Percentiles rank a stretch among this genome's conserved stretches.
Evolutionary conservation across 2,113 vertebrate genomes (phyloP).

Genomic region (Pardalotus punctatus): DNA sequence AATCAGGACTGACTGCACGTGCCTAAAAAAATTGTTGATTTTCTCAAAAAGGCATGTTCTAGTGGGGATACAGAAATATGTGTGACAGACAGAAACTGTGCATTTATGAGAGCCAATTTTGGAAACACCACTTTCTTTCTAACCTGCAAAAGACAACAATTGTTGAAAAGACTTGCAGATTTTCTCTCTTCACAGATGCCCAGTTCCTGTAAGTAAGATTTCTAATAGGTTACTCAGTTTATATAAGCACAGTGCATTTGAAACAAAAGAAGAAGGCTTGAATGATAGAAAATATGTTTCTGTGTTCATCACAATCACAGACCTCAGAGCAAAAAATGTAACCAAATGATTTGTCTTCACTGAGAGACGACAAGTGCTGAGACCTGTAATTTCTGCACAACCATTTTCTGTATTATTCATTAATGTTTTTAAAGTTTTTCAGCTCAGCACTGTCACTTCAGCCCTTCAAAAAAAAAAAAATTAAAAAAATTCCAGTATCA

Average conservation of each 20-base stretch:
- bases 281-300: neutral
- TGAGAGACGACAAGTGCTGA: neutral
- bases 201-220: neutral
- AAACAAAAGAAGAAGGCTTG: neutral
- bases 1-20: neutral
- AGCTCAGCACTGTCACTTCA: neutral
- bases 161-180: neutral
- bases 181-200: neutral
- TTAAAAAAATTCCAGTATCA: neutral
- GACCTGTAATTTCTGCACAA: neutral
- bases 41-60: neutral
- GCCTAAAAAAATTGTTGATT: neutral
- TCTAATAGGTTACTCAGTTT: neutral
- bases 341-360: neutral
- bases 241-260: neutral
- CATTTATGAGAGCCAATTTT: neutral
- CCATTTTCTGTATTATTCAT: neutral
- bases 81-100: neutral
- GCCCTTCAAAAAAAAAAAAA: neutral
- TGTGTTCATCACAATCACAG: neutral
- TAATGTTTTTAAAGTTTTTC: neutral
- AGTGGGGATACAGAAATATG: neutral
- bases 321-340: neutral
- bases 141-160: neutral
- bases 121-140: neutral